Evolutionary conservation across 2,888 invertebrate genomes (phyloP).

Genomic region (Ophion ventricosus): DNA sequence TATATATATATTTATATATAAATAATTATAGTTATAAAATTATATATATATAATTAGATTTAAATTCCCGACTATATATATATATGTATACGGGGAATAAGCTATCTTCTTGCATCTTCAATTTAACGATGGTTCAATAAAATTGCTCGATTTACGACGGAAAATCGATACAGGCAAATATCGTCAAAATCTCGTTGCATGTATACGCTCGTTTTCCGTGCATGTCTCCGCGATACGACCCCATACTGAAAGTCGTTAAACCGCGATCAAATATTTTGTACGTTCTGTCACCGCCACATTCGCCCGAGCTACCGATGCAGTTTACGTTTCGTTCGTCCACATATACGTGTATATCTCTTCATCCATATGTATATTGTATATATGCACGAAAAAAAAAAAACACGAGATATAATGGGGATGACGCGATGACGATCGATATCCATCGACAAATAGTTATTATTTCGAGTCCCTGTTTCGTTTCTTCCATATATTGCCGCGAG

Average conservation of each 20-base stretch:
- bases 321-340: constrained; percentile 32
- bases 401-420: constrained; percentile 38
- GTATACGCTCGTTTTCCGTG: constrained; percentile 18
- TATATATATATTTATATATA: too few relatives aligned
- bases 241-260: constrained; percentile 49
- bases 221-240: neutral
- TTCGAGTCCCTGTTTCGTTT: neutral
- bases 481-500: constrained; percentile 2
- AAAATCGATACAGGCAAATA: constrained; percentile 19
- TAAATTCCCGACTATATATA: neutral
- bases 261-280: constrained; percentile 60
- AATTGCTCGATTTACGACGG: constrained; percentile 28
- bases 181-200: constrained; percentile 4
- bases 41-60: neutral
- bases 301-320: constrained; percentile 34
- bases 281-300: constrained; percentile 27
- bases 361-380: neutral
- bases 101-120: constrained; percentile 10
- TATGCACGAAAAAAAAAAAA: constrained; percentile 28
- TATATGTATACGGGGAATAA: neutral
- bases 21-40: neutral
- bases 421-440: constrained; percentile 50
- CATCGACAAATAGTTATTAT: neutral
- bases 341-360: neutral
- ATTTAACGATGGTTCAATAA: constrained; percentile 13